Evolutionary conservation across 2,113 vertebrate species (phyloP).

Genomic region (Leuciscus idus): DNA sequence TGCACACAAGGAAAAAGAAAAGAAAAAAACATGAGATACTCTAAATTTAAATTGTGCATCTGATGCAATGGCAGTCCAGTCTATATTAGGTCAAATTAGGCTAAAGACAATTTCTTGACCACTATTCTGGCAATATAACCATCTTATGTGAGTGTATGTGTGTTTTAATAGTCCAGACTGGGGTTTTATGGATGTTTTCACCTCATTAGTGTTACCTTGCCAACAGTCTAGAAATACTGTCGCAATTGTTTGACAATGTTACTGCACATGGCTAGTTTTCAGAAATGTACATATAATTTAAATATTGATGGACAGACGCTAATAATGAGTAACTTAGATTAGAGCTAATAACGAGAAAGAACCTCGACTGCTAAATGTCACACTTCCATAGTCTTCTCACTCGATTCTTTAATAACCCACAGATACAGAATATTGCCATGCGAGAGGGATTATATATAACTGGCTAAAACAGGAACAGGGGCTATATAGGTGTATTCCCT

Average conservation of each 20-base stretch:
- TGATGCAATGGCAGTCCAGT: background rate
- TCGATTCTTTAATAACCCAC: slow-evolving; percentile 73
- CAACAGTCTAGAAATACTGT: slow-evolving; percentile 5
- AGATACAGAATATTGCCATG: slow-evolving; percentile 69
- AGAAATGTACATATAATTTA: slow-evolving; percentile 2
- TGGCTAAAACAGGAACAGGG: slow-evolving; percentile 62
- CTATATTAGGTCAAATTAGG: slow-evolving; percentile 13
- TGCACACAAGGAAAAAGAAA: background rate
- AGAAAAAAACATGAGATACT: background rate
- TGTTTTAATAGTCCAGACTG: background rate
- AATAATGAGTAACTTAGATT: slow-evolving; percentile 13
- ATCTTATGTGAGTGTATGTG: background rate
- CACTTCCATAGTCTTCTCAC: slow-evolving; percentile 56
- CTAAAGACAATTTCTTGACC: slow-evolving; percentile 1
- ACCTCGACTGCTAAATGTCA: slow-evolving; percentile 71
- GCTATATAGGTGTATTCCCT: slow-evolving; percentile 69
- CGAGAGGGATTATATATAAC: slow-evolving; percentile 73
- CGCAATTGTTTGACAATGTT: background rate
- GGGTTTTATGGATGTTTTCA: background rate
- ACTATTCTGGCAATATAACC: background rate
- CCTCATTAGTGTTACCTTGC: slow-evolving; percentile 10
- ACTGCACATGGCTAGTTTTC: background rate
- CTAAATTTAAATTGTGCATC: background rate
- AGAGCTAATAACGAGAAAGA: slow-evolving; percentile 46
- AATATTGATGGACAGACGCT: background rate